Base-by-base conservation (phyloP, 1,140 invertebrate genomes). In the Drosophila albomicans region DNA sequence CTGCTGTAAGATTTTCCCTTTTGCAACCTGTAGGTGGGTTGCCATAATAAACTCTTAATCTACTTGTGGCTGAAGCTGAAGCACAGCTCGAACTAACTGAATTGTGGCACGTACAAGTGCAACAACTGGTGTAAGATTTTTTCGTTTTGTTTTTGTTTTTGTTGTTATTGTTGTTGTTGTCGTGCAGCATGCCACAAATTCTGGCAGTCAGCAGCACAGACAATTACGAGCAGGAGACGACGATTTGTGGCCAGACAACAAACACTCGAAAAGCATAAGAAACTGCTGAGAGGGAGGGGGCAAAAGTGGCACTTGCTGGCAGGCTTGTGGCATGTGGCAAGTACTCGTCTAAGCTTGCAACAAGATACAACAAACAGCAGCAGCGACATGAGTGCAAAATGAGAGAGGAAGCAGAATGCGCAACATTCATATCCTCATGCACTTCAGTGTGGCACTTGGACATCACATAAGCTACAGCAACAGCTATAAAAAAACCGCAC, bases 381-480 rank as follows among this genome's bases (percentile, higher is more conserved):
- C 16, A 25, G 30, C 15, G n/a, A 35, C 8, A 13, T 7, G 13
- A 32, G 35, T 38, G 35, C 35, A 38, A 38, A 8, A 38, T 10
- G 35, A 38, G 35, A 38, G 32, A 43, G n/a, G 49, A 43, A 64
- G 25, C 62, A 54, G 35, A 45, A 51, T 43, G 25, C 41, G 13
- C 49, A 61, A 69, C 45, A 67, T 73, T 73, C 65, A 67, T 73
- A 54, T 73, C 45, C 70, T 73, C 63, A 15, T 51, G 52, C 54
- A 35, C 65, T 49, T 59, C 13, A 59, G 54, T 59, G 54, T 59
- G 63, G 35, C 54, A 67, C 70, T 73, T 73, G 51, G 25, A 32
- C 54, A 32, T 28, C 45, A 63, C 11, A 25, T 13, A 43, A 43
- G 46, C 46, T 49, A 13, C 51, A 66, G 41, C 69, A 49, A 49